Conservation (phyloP, 2,113 vertebrate genomes). For the Poecile atricapillus region DNA sequence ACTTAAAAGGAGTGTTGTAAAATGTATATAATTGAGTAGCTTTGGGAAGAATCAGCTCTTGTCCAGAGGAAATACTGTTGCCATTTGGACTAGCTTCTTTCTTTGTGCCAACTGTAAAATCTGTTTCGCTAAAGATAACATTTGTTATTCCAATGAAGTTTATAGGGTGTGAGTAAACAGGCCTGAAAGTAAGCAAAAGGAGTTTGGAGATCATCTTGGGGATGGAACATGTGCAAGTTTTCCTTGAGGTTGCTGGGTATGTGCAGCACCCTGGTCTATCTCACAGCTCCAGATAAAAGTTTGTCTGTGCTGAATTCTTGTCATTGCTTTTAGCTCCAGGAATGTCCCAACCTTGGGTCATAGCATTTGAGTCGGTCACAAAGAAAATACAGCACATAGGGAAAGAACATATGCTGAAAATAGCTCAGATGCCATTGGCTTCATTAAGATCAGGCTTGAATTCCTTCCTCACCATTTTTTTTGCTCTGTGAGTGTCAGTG, state of each 20-base stretch:
- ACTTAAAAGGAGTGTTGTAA: neutral
- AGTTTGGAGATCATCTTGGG: neutral
- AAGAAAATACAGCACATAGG: conserved; percentile 17
- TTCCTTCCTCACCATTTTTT: neutral
- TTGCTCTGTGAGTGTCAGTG: neutral
- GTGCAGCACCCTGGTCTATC: neutral
- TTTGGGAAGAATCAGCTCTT: neutral
- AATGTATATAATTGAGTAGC: neutral
- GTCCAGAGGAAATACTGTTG: neutral
- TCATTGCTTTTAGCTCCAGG: conserved; percentile 45
- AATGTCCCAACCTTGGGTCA: conserved; percentile 33
- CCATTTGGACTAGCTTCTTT: neutral
- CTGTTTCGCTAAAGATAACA: neutral
- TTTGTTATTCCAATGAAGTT: neutral
- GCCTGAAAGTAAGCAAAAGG: neutral
- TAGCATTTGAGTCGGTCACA: conserved; percentile 35
- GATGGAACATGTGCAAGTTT: neutral
- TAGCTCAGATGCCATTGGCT: conserved; percentile 30
- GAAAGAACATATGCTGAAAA: conserved; percentile 46
- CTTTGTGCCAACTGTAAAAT: neutral
- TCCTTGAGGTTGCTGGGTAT: neutral
- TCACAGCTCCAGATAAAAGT: conserved; percentile 10
- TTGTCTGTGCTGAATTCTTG: conserved; percentile 40
- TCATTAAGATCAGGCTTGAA: conserved; percentile 2
- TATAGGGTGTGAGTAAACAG: neutral